Evolutionary conservation across 2,797 vertebrate species (phyloP), one percentile per base, ranked within the genome.

Genomic region (Oreonectes daqikongensis): DNA sequence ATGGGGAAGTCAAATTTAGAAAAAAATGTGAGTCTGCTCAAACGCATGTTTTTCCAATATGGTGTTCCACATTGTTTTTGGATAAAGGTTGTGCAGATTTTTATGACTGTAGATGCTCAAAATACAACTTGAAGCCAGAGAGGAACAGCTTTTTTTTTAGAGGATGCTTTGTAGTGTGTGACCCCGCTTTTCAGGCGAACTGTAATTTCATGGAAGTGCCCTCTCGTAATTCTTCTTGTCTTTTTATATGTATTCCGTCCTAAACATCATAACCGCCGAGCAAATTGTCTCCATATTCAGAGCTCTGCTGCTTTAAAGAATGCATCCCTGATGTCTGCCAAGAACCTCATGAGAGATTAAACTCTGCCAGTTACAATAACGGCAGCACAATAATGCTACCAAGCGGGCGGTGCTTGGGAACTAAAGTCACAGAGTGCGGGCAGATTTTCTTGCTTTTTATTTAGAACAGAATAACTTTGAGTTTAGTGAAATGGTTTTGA

Each of bases 251-350:
- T 82, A 78, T 70, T 83, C 84, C 76, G 71, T 66, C 82, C 81
- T 35, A 84, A 91, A 90, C 89, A 88, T 90, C 84, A 64, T 82
- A 86, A 91, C 90, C 89, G 0, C 89, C 55, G 81, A 88, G 87
- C 85, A 90, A 91, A 87, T 85, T 82, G 85, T 88, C 86, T 88
- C 88, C 84, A 84, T 86, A 88, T 90, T 85, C 90, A 89, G 79
- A 89, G 83, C 79, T 85, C 78, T 72, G 85, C 86, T 90, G 84
- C 89, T 88, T 89, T 82, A 85, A 91, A 90, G 88, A 91, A 92
- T 91, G 88, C 86, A 73, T 88, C 72, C 75, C 83, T 73, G 78
- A 79, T 59, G 83, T 78, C 83, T 90, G 90, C 90, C 91, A 92
- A 87, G 68, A 89, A 89, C 89, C 90, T 90, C 88, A 90, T 81